phyloP scores from a whole-genome alignment of 2,888 invertebrate genomes.

The Heliothis peltigera region DNA sequence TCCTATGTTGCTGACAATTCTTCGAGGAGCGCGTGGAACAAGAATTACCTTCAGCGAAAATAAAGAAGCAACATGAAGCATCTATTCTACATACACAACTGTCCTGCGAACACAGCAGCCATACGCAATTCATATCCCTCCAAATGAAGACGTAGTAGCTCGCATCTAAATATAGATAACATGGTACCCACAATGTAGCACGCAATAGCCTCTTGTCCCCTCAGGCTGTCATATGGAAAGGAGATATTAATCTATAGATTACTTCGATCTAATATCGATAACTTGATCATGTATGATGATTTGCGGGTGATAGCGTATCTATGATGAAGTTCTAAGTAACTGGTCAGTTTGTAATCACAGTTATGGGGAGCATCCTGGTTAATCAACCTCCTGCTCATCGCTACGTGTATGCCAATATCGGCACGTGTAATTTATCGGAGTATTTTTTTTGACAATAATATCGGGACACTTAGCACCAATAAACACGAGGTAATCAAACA shows the following conservation, averaged over 20 bases:
- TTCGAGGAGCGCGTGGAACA: too few species aligned
- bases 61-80: conserved; percentile 18
- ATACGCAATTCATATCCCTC: conserved; percentile 47
- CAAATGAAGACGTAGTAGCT: conserved; percentile 52
- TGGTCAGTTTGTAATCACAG: conserved; percentile 10
- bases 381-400: too few species aligned
- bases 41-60: neutral
- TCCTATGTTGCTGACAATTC: too few species aligned
- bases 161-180: conserved; percentile 49
- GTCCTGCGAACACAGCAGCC: conserved; percentile 27
- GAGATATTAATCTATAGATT: conserved; percentile 55
- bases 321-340: conserved; percentile 30
- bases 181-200: conserved; percentile 55
- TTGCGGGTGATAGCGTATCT: conserved; percentile 31
- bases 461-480: too few species aligned
- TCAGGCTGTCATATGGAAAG: conserved; percentile 48
- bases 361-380: too few species aligned
- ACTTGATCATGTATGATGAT: conserved; percentile 47
- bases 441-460: too few species aligned
- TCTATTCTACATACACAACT: conserved; percentile 40
- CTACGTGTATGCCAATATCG: too few species aligned
- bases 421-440: too few species aligned
- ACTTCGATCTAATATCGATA: conserved; percentile 46
- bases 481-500: too few species aligned
- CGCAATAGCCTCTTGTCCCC: conserved; percentile 48